These are phyloP conservation scores for Pseudonaja textilis DNA, from an alignment of 2,113 vertebrate genomes.

Conservation along the genomic window DNA sequence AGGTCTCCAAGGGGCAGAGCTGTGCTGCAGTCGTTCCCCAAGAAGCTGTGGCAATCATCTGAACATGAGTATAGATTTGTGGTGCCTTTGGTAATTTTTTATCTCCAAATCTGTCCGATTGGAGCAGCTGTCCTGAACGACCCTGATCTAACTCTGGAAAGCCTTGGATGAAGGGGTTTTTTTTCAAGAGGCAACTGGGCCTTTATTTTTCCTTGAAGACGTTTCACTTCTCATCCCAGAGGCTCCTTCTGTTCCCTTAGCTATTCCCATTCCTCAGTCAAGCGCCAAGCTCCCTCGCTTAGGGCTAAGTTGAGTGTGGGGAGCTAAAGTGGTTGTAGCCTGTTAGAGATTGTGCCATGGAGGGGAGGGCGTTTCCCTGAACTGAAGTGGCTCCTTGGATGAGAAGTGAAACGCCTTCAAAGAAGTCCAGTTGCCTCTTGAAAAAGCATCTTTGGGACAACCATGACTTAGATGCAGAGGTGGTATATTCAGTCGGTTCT, in stretches of 20 bases:
- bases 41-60: neutral
- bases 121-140: neutral
- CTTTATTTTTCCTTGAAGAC: neutral
- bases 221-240: neutral
- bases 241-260: neutral
- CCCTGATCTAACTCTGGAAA: neutral
- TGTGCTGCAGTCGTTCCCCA: neutral
- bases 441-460: neutral
- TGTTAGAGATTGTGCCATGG: no score
- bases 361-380: neutral
- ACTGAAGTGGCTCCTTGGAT: neutral
- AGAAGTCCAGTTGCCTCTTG: neutral
- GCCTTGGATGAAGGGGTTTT: neutral
- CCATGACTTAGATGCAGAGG: neutral
- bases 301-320: neutral
- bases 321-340: no score
- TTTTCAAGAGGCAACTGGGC: neutral
- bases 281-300: neutral
- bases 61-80: neutral
- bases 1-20: neutral
- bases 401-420: neutral
- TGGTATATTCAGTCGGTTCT: no score
- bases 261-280: neutral
- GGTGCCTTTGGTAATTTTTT: neutral
- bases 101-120: neutral